Conservation (phyloP, 2,797 vertebrate species). For the Eulemur coronatus region DNA sequence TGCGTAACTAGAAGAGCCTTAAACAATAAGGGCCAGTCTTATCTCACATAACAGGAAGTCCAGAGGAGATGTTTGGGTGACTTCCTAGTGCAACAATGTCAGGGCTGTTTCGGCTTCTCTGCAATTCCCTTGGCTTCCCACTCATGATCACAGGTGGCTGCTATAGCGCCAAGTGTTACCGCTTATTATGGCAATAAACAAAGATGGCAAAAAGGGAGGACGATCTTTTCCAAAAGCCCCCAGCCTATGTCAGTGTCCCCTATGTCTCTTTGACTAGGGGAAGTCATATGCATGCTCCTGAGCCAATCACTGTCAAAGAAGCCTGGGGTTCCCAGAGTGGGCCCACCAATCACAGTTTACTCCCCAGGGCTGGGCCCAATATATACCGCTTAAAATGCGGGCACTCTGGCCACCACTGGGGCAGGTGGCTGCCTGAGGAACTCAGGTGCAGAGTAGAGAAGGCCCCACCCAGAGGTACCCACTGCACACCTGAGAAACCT, state of each 20-base stretch:
- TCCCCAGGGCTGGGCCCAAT: too few relatives aligned
- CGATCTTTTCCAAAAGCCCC: neutral
- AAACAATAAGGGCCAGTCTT: neutral
- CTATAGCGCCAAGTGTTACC: neutral
- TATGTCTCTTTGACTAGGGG: neutral
- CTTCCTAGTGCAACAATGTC: neutral
- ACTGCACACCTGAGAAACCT: neutral
- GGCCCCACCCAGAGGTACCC: neutral
- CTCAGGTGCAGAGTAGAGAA: neutral
- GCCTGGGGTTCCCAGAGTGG: neutral
- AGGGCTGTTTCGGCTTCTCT: neutral
- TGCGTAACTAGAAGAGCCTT: neutral
- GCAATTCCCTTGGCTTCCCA: neutral
- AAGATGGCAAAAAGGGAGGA: neutral
- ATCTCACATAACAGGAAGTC: neutral
- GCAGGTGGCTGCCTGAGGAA: neutral
- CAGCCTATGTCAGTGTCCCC: neutral
- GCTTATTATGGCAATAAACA: neutral
- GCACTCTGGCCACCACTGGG: neutral
- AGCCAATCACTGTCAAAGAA: neutral
- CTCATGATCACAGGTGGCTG: neutral
- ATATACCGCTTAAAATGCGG: neutral
- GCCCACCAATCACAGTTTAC: neutral
- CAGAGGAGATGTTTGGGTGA: neutral
- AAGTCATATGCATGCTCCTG: neutral